Evolutionary conservation across 2,113 vertebrate species (phyloP), one percentile per base, ranked within the genome.

Genomic region (Dunckerocampus dactyliophorus): DNA sequence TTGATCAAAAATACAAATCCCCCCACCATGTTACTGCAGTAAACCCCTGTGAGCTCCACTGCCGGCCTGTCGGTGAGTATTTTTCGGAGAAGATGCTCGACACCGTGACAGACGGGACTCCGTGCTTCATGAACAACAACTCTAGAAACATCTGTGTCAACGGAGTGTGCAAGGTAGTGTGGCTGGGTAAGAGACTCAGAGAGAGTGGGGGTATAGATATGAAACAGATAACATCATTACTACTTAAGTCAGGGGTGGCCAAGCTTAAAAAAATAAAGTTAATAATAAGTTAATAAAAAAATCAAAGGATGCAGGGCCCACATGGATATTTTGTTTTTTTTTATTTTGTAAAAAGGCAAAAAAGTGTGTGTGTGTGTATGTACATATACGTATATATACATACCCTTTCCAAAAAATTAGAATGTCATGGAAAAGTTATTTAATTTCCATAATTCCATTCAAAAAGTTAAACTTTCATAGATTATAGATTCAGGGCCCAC

Each of bases 91-190:
- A 93, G 89, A 95, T 99, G 94, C 88, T 98, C 15, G 95, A 99
- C 62, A 88, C 95, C 0, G 97, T 96, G 76, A 94, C 89, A 6
- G 97, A 99, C 10, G 97, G 97, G 9, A 99, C 97, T 1, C 93
- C 94, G 2, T 99, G 97, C 87, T 98, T 93, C 85, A 92, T 92
- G 87, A 93, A 91, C 67, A 93, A 89, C 80, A 93, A 85, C 73
- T 95, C 91, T 85, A 91, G 92, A 82, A 94, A 92, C 89, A 78
- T 92, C 92, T 99, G 96, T 82, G 91, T 99, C 86, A 98, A 99
- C 88, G 96, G 97, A 88, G 95, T 98, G 90, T 99, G 97, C 94
- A 98, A 99, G 97, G 96, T 99, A 97, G 79, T 83, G 88, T 94
- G 95, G 90, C 82, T 85, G 81, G 83, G 84, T 88, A 87, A 88